A percentile compares a stretch with the other conserved stretches of the same genome.
Evolutionary conservation across 2,797 vertebrate genomes (phyloP).

Genomic region (Sebastes diploproa): DNA sequence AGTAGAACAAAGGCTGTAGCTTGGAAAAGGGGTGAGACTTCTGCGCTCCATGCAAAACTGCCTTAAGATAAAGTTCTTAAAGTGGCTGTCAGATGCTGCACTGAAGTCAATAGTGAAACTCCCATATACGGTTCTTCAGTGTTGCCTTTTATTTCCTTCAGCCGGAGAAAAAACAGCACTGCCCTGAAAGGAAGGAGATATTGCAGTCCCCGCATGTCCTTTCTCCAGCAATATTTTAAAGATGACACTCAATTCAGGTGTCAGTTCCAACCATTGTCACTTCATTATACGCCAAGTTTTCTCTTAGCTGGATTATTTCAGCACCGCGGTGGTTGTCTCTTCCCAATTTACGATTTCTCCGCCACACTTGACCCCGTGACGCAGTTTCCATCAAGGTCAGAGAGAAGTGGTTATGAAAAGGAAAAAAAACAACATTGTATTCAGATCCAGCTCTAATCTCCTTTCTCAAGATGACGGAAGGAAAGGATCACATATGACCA

Average conservation of each 20-base stretch:
- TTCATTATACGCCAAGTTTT: constrained; percentile 35
- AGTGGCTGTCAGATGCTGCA: constrained; percentile 54
- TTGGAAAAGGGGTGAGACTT: constrained; percentile 40
- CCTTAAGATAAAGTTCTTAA: constrained; percentile 69
- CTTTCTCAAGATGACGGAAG: constrained; percentile 61
- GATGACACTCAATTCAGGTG: constrained; percentile 42
- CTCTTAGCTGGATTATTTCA: constrained; percentile 42
- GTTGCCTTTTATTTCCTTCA: constrained; percentile 46
- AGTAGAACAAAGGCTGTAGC: constrained; percentile 52
- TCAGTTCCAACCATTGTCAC: constrained; percentile 36
- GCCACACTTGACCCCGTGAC: constrained; percentile 27
- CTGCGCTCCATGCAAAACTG: constrained; percentile 58
- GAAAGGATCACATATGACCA: constrained; percentile 67
- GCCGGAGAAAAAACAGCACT: constrained; percentile 21
- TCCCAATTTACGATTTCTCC: constrained; percentile 8
- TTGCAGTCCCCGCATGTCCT: constrained; percentile 35
- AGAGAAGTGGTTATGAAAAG: constrained; percentile 23
- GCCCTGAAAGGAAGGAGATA: constrained; percentile 31
- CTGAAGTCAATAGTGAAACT: constrained; percentile 43
- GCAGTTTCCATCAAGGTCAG: constrained; percentile 60
- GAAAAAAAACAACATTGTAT: constrained; percentile 27
- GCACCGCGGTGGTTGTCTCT: background rate
- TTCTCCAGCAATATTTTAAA: constrained; percentile 30
- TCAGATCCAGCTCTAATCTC: constrained; percentile 69
- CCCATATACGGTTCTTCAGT: constrained; percentile 20